phyloP scores from a whole-genome alignment of 2,888 invertebrate genomes.

The Antheraea yamamai region DNA sequence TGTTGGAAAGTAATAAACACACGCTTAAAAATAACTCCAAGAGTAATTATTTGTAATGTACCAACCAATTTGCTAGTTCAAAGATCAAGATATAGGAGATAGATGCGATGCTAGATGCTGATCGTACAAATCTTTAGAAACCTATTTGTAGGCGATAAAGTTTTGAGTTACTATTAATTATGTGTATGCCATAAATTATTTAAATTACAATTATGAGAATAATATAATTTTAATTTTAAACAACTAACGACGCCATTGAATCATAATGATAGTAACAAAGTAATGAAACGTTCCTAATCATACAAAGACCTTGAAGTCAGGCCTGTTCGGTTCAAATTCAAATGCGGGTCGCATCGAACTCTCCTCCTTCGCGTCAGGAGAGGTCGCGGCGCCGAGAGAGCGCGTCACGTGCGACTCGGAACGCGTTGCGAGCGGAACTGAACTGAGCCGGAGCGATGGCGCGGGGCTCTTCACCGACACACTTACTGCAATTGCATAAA shows the following conservation, averaged over 20 bases:
- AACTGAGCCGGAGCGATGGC: background rate
- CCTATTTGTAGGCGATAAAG: no score
- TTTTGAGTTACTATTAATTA: no score
- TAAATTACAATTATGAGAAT: no score
- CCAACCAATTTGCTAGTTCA: background rate
- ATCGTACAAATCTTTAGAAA: no score
- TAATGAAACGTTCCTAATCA: no score
- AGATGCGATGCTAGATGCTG: no score
- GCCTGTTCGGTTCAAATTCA: conserved; percentile 66
- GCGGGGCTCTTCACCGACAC: background rate
- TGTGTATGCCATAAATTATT: no score
- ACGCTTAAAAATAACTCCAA: conserved; percentile 32
- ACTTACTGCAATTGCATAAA: background rate
- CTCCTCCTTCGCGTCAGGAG: background rate
- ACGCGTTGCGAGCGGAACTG: background rate
- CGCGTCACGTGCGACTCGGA: background rate
- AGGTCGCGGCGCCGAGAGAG: background rate
- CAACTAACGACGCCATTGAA: conserved; percentile 24
- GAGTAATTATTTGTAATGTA: conserved; percentile 23
- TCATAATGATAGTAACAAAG: background rate
- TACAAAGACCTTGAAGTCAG: conserved; percentile 58
- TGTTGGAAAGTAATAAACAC: conserved; percentile 44
- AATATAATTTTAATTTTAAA: background rate
- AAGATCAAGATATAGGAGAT: background rate
- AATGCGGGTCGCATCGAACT: background rate